These are phyloP conservation scores for Sycophila sp. DNA, from an alignment of 1,140 invertebrate genomes.

Conservation along the genomic window DNA sequence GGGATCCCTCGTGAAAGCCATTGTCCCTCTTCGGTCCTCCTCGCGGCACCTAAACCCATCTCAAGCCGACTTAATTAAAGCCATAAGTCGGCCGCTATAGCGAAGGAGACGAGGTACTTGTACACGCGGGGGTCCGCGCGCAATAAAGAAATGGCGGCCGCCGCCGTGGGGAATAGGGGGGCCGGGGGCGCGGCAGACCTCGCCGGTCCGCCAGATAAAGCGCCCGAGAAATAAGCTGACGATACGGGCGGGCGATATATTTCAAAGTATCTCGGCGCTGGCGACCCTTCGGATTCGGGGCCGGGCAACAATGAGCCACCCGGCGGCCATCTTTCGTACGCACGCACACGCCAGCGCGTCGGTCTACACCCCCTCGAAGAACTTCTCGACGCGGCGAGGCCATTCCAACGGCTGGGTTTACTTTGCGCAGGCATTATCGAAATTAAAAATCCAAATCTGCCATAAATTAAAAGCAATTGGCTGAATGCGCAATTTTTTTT, in stretches of 20 bases:
- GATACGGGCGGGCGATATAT: constrained; percentile 56
- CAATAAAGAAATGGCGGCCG: constrained; percentile 33
- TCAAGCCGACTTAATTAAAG: constrained; percentile 15
- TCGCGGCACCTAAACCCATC: not conserved
- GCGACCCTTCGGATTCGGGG: constrained; percentile 18
- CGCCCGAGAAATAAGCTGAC: constrained; percentile 41
- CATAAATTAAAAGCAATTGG: no score
- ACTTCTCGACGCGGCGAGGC: no score
- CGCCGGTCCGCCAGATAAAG: constrained; percentile 3
- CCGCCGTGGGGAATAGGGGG: not conserved
- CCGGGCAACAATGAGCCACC: constrained; percentile 36
- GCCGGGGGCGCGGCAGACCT: not conserved
- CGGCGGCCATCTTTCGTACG: constrained; percentile 56
- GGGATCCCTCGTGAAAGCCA: no score
- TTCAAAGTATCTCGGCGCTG: constrained; percentile 52
- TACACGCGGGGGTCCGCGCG: no score
- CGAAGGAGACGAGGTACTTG: no score
- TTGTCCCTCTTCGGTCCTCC: no score
- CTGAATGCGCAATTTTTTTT: no score
- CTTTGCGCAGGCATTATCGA: no score
- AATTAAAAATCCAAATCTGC: no score
- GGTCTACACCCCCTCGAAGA: constrained; percentile 8
- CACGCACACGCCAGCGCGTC: no score
- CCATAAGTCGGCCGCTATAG: constrained; percentile 7
- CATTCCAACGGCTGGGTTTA: no score